Base-by-base conservation (phyloP, 2,888 invertebrate species). In the Harpalus rufipes region DNA sequence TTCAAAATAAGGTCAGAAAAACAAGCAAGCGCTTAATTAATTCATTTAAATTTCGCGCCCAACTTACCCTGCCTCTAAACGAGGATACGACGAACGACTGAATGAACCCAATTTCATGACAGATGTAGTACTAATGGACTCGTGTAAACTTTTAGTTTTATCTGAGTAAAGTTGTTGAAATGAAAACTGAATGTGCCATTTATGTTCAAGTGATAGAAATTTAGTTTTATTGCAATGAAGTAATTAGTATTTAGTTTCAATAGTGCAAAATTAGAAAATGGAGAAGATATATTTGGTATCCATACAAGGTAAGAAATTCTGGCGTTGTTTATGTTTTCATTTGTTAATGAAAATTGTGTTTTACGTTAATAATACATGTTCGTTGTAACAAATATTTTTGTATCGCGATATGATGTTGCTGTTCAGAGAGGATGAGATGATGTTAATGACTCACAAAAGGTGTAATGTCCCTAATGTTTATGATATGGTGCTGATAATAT, bases 11-110 rank as follows among this genome's bases (percentile, higher is more conserved):
- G 81, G 81, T 51, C 81, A 81, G 51, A 44, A 56, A 51, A 65
- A 68, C 68, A 68, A 68, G 63, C 63, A 65, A 51, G 32, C 25
- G 21, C 65, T 81, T 81, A 81, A 81, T 81, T 81, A 81, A 81
- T 65, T 65, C 81, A 81, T 65, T 79, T 79, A 68, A 32, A 68
- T 68, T 32, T 25, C 39, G 68, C 10, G 68, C 68, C 68, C 7
- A 68, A 14, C 32, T 68, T 32, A 32, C 39, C 32, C 59, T 59
- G 14, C 7, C 14, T 68, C 63, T 59, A 2, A 18, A 14, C 56
- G 56, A 18, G 16, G 59, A 18, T 56, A 32, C 56, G 12, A n/a
- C 56, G 12, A 56, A 56, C 18, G 68, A n/a, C n/a, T 32, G 12
- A 68, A 39, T 14, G 68, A 8, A 51, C 32, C 68, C 39, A 68